Base-by-base conservation (phyloP, 2,888 invertebrate species). In the Toxonevra muliebris region DNA sequence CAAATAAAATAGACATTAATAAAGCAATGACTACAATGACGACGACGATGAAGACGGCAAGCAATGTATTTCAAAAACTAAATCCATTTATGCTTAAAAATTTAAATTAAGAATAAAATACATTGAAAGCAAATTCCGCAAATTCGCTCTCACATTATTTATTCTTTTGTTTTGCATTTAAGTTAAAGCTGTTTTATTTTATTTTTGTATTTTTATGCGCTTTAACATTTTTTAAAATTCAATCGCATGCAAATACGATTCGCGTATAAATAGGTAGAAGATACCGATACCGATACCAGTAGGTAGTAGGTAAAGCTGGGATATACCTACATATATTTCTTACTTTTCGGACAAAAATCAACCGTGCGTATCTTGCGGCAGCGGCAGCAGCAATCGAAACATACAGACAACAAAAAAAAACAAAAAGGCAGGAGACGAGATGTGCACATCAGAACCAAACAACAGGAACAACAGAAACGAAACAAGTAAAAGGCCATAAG, bases 301-400 rank as follows among this genome's bases (percentile, higher is more conserved):
- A 40, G 5, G 13, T 3, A 12, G 17, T n/a, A 19, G 48, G 45
- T 54, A 19, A 0, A 9, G 19, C 45, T 9, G 1, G n/a, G 20
- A 50, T 54, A 19, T 53, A 53, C 2, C 15, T 53, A 53, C 17
- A 53, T 19, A 54, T 17, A 20, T 17, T 54, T 17, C 20, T 12
- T 54, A 17, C 17, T 5, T 54, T 54, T 9, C 12, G 17, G 54
- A n/a, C n/a, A 12, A 8, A 60, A 66, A 61, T 66, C 61, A 61
- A 45, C 45, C 66, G 60, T 66, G 66, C 66, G 61, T 66, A 61
- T 53, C 61, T 48, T 30, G 50, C 41, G 58, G 65, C 65, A 63
- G 12, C 13, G 17, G 41, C n/a, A 53, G 50, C 41, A 50, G 65
- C 65, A 63, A 15, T n/a, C 42, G 41, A 13, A 53, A 53, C 60